Conservation (phyloP, 2,888 invertebrate species). For the Xylocampa areola region DNA sequence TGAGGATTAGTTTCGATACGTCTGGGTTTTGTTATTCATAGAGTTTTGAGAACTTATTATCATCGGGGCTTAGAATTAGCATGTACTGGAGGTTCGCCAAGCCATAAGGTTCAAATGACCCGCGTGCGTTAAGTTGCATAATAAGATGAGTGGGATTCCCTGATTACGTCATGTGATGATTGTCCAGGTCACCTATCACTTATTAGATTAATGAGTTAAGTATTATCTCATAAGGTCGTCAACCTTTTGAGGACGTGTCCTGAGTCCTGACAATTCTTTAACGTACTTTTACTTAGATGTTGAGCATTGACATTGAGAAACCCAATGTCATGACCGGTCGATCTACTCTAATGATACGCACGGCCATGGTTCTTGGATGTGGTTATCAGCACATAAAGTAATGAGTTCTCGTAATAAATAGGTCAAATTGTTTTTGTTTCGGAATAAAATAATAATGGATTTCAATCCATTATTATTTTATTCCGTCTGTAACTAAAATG, state of each 20-base stretch:
- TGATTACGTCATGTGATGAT: conserved; percentile 35
- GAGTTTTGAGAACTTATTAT: conserved; percentile 53
- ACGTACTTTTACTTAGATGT: conserved; percentile 4
- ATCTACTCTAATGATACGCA: background rate
- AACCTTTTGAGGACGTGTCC: background rate
- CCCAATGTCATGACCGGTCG: conserved; percentile 37
- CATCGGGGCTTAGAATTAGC: conserved; percentile 42
- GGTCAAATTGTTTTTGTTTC: too few species aligned
- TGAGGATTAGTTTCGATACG: conserved; percentile 17
- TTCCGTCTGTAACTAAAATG: too few species aligned
- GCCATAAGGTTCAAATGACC: conserved; percentile 29
- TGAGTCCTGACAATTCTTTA: conserved; percentile 1
- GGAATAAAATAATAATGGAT: too few species aligned
- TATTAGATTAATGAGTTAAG: conserved; percentile 12
- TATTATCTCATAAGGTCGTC: conserved; percentile 9
- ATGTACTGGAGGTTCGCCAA: conserved; percentile 50
- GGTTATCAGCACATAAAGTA: background rate
- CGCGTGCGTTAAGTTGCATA: conserved; percentile 42
- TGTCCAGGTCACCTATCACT: conserved; percentile 25
- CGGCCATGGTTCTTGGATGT: background rate
- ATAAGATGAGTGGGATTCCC: conserved; percentile 40
- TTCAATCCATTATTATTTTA: too few species aligned
- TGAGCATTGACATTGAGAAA: conserved; percentile 19
- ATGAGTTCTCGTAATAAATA: background rate
- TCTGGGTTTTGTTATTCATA: conserved; percentile 42